These are phyloP conservation scores for Sparidentex hasta DNA, from an alignment of 2,797 vertebrate genomes.

Conservation along the genomic window DNA sequence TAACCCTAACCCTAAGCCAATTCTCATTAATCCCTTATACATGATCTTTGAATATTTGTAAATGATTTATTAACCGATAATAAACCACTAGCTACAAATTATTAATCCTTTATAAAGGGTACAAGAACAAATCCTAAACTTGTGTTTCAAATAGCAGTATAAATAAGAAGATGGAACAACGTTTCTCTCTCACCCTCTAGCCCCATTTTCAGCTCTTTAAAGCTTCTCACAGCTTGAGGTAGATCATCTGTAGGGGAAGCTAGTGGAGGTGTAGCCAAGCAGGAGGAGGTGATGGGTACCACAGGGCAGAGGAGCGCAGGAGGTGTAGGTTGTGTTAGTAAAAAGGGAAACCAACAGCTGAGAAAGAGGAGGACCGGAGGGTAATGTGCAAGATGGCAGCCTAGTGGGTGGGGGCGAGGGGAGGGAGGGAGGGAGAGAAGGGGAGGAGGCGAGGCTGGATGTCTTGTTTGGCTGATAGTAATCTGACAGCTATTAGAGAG, in stretches of 20 bases:
- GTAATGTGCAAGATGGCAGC: slow-evolving; percentile 56
- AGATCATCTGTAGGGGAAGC: slow-evolving; percentile 15
- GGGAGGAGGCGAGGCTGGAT: slow-evolving; percentile 67
- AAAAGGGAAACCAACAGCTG: slow-evolving; percentile 26
- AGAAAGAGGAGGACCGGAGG: slow-evolving; percentile 45
- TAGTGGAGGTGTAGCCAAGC: slow-evolving; percentile 32
- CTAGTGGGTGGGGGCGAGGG: slow-evolving; percentile 30
- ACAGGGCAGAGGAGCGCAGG: slow-evolving; percentile 17
- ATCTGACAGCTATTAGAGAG: slow-evolving; percentile 88
- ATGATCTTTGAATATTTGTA: neutral
- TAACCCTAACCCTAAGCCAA: neutral
- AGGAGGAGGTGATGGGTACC: slow-evolving; percentile 39
- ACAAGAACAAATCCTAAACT: neutral
- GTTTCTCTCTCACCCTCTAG: neutral
- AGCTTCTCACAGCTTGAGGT: slow-evolving; percentile 43
- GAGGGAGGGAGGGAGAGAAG: slow-evolving; percentile 35
- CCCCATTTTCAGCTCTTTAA: slow-evolving; percentile 22
- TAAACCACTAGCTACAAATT: neutral
- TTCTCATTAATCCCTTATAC: neutral
- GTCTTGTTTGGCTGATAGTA: slow-evolving; percentile 88
- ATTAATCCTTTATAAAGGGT: neutral
- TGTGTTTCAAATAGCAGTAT: neutral
- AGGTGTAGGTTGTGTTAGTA: slow-evolving; percentile 29
- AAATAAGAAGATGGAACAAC: slow-evolving; percentile 30
- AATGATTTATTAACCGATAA: neutral